phyloP scores from a whole-genome alignment of 2,797 vertebrate species.

The Antennarius maculatus region DNA sequence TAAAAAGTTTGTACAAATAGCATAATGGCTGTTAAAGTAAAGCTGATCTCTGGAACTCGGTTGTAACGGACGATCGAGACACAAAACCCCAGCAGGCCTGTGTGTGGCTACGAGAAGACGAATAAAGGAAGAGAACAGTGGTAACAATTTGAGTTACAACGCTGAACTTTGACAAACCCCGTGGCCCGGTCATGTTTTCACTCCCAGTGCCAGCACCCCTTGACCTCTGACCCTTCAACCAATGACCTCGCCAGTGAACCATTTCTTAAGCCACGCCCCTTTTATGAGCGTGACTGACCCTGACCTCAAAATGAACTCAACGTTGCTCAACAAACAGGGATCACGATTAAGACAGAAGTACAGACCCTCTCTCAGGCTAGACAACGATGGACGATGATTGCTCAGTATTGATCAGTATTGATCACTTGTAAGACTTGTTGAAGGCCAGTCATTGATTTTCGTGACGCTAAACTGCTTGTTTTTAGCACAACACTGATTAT shows the following conservation, averaged over 20 bases:
- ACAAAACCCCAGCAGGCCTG: conserved; percentile 1
- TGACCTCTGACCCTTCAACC: conserved; percentile 65
- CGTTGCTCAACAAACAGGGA: conserved; percentile 30
- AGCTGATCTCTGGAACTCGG: not conserved
- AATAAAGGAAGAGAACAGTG: conserved; percentile 33
- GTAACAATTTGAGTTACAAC: conserved; percentile 69
- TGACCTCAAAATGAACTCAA: conserved; percentile 71
- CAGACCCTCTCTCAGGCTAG: conserved; percentile 29
- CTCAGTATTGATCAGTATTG: conserved; percentile 39
- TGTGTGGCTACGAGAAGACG: conserved; percentile 20
- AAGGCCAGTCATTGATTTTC: conserved; percentile 7
- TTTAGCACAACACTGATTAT: conserved; percentile 11
- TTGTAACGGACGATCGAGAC: conserved; percentile 2
- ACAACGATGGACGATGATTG: not conserved
- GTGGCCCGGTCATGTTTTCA: conserved; percentile 67
- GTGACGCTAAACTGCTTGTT: conserved; percentile 3
- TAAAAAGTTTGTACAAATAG: not conserved
- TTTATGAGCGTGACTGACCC: conserved; percentile 73
- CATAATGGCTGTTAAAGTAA: not conserved
- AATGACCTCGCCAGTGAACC: conserved; percentile 64
- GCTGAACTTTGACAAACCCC: conserved; percentile 67
- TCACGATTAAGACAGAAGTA: conserved; percentile 29
- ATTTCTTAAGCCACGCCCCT: conserved; percentile 59
- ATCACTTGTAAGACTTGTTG: conserved; percentile 28
- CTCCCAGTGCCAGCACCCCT: conserved; percentile 51